These are phyloP conservation scores for Cynopterus sphinx DNA, from an alignment of 2,797 vertebrate species.

Conservation along the genomic window DNA sequence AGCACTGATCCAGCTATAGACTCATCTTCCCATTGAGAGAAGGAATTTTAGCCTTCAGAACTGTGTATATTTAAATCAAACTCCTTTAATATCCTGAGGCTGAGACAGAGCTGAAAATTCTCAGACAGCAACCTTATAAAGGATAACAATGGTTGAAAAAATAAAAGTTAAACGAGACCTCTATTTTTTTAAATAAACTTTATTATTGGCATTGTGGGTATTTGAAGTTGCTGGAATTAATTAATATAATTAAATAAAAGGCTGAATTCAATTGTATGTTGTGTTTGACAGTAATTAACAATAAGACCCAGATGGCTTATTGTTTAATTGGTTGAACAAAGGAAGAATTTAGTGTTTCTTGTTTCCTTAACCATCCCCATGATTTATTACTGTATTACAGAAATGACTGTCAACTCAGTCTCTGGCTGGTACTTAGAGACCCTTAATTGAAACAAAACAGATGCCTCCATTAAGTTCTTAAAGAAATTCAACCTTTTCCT, in stretches of 20 bases:
- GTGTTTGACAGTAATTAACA: conserved; percentile 60
- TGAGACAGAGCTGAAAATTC: conserved; percentile 36
- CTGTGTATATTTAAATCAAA: conserved; percentile 53
- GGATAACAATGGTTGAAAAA: conserved; percentile 45
- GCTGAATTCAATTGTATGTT: conserved; percentile 50
- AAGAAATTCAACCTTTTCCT: conserved; percentile 23
- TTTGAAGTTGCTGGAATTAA: conserved; percentile 67
- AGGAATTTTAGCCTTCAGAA: conserved; percentile 10
- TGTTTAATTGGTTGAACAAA: conserved; percentile 70
- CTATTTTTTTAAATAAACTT: conserved; percentile 61
- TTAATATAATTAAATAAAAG: conserved; percentile 73
- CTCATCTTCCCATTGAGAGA: neutral
- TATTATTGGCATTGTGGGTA: conserved; percentile 18
- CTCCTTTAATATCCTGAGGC: conserved; percentile 22
- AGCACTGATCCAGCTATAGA: neutral
- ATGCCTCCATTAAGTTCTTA: conserved; percentile 47
- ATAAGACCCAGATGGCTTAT: conserved; percentile 70
- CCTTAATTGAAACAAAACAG: conserved; percentile 69
- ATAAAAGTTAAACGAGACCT: conserved; percentile 46
- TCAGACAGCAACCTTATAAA: conserved; percentile 28
- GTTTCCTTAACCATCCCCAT: conserved; percentile 58
- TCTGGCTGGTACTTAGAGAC: conserved; percentile 58
- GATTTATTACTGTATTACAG: conserved; percentile 62
- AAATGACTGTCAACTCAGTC: conserved; percentile 55
- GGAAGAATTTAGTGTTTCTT: conserved; percentile 54